Conservation (phyloP, 2,113 vertebrate species). For the Limanda limanda region DNA sequence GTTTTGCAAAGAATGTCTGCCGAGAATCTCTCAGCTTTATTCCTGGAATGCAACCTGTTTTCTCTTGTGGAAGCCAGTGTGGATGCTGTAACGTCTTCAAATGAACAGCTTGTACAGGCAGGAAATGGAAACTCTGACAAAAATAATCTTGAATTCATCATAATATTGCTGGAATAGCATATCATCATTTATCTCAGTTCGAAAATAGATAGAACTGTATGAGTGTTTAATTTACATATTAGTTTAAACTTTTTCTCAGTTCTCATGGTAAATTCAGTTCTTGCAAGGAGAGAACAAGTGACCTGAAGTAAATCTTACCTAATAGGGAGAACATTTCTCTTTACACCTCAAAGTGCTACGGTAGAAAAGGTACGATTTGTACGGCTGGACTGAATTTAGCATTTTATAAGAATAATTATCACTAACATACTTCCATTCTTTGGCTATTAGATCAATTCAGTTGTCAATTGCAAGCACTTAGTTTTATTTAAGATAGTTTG, state of each 20-base stretch:
- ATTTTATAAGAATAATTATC: constrained; percentile 15
- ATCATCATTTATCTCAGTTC: not conserved
- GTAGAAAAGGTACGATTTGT: constrained; percentile 1
- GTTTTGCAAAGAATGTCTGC: constrained; percentile 24
- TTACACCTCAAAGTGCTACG: constrained; percentile 13
- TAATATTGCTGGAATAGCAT: no score
- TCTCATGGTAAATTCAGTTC: no score
- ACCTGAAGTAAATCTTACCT: no score
- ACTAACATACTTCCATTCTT: not conserved
- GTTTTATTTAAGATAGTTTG: no score
- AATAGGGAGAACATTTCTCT: no score
- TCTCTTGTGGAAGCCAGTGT: not conserved
- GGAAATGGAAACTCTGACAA: no score
- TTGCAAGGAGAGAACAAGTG: no score
- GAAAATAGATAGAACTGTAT: not conserved
- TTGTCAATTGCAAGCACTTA: not conserved
- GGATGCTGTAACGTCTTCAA: constrained; percentile 3
- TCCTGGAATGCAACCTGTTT: not conserved
- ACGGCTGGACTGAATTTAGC: not conserved
- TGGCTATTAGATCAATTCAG: constrained; percentile 5
- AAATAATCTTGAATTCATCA: no score
- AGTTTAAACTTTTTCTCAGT: constrained; percentile 8
- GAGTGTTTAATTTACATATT: constrained; percentile 13
- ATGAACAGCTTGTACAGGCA: no score
- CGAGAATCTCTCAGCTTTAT: not conserved